Evolutionary conservation across 2,113 vertebrate genomes (phyloP).

Genomic region (Arizona elegans): DNA sequence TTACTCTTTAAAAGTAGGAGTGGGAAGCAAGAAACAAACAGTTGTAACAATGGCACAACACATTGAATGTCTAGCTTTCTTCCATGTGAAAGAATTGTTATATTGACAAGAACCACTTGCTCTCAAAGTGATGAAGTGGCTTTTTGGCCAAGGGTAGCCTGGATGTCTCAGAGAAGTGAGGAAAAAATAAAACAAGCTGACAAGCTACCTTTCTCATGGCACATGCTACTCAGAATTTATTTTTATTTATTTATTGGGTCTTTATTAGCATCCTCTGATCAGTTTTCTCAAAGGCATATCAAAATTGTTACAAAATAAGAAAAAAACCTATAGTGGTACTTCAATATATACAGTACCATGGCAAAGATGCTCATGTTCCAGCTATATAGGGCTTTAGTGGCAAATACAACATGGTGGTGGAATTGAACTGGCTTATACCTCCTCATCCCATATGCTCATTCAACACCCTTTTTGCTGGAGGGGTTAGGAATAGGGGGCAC

Average conservation of each 20-base stretch:
- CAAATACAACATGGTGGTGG: background rate
- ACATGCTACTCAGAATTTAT: background rate
- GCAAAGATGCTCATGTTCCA: background rate
- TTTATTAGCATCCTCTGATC: background rate
- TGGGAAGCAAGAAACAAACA: background rate
- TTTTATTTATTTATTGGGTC: background rate
- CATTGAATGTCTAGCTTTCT: background rate
- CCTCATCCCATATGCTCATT: background rate
- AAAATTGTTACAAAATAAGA: background rate
- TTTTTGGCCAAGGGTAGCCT: background rate
- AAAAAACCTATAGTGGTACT: background rate
- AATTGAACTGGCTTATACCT: background rate
- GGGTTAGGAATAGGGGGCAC: too few species aligned
- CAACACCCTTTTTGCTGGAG: too few species aligned
- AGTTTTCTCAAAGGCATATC: background rate
- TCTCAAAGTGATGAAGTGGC: background rate
- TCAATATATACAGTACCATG: background rate
- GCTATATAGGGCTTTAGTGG: background rate
- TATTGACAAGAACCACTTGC: background rate
- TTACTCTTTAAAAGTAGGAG: conserved; percentile 3
- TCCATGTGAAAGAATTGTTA: background rate
- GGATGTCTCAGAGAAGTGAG: background rate
- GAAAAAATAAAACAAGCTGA: background rate
- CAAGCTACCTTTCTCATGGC: background rate
- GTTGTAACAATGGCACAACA: background rate